Base-by-base conservation (phyloP, 1,140 invertebrate genomes). In the Batillaria attramentaria region DNA sequence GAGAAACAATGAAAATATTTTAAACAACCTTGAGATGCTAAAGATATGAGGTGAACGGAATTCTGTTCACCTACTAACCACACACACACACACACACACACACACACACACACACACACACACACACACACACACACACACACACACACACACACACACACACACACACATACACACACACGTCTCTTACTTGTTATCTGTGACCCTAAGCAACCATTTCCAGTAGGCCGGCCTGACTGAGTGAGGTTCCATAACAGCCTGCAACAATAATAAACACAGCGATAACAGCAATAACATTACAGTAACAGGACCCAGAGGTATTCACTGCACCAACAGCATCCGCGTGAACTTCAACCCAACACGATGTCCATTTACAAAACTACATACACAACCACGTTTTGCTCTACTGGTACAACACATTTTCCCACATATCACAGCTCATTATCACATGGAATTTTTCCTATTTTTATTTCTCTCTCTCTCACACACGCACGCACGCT, bases 191-290 rank as follows among this genome's bases (percentile, higher is more conserved):
- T 94, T 94, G 90, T 94, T 94, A 54, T 94, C 94, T 10, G 95
- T 96, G 43, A 96, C 91, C 81, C 92, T 93, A 77, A 94, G 92
- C 42, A 97, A 91, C 89, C 96, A 97, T 87, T 94, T 95, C 93
- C 94, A 96, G 89, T 97, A 97, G n/a, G 95, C 95, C 18, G 94
- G 92, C 85, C 95, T 92, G 57, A 97, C 89, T 86, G 94, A 94
- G 79, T 95, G 93, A 20, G 95, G 95, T 87, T 96, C 95, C 73
- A 96, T 80, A 39, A 96, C 93, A 81, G 95, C 95, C 90, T 91
- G 79, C 0, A 84, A 85, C 43, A 77, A 16, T 79, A 77, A 62
- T 35, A 3, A 54, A 54, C 18, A 54, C 50, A 54, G 20, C 18
- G 18, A 35, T 39, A 24, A 72, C 24, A 20, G 35, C 39, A 20